Evolutionary conservation across 1,140 invertebrate species (phyloP), one percentile per base, ranked within the genome.

Genomic region (Caenorhabditis remanei): DNA sequence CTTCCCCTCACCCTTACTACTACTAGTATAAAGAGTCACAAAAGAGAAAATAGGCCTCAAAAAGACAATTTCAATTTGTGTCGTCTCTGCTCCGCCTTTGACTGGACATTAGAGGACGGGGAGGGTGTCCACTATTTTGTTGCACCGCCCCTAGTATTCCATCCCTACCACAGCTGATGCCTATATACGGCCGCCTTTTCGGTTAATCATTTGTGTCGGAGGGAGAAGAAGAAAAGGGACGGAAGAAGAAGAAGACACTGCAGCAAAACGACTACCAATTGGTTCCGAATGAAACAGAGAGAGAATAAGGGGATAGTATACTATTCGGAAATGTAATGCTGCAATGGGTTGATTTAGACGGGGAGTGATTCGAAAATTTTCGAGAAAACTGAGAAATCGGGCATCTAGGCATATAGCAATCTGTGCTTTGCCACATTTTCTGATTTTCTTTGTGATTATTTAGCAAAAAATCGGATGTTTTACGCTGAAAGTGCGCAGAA

Each of bases 11-110:
- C 32, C 32, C 32, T 32, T 32, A 32, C 32, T 32, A 58, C 56
- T 58, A 58, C 14, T 58, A n/a, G 14, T 58, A 16, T 7, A 19
- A 21, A 19, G 56, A 7, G n/a, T 16, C 56, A 7, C 56, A 8
- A n/a, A n/a, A 16, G 56, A 61, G 8, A 61, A 8, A 8, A 19
- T 24, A 16, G 16, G 50, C 32, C 2, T 32, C 32, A 32, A 53
- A 40, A 40, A 16, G 63, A 65, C 63, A 65, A 65, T 65, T 65
- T 65, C 63, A 65, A 65, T 65, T 65, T 65, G 63, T 32, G 7
- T 21, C 11, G 7, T 21, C 11, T 8, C 8, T 21, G 58, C 16
- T 21, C 32, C 32, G n/a, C n/a, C n/a, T n/a, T n/a, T n/a, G 32
- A n/a, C 16, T 61, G 58, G 13, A 8, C 16, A 61, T 61, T 16